phyloP scores from a whole-genome alignment of 2,888 invertebrate genomes.

The Eutolmus rufibarbis region DNA sequence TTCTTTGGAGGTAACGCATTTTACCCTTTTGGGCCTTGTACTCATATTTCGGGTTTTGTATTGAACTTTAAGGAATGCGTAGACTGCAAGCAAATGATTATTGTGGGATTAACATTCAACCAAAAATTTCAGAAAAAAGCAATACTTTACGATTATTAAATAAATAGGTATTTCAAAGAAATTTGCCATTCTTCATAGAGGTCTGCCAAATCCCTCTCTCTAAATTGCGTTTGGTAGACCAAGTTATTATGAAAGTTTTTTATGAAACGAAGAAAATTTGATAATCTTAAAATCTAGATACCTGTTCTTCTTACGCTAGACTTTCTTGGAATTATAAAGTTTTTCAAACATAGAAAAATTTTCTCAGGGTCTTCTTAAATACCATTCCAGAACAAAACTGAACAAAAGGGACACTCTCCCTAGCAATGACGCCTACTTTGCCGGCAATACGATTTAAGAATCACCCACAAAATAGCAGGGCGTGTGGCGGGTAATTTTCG shows the following conservation, averaged over 20 bases:
- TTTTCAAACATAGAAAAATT: not conserved
- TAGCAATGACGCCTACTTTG: not conserved
- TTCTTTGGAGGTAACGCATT: not conserved
- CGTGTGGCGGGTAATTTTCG: not conserved
- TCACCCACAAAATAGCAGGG: not conserved
- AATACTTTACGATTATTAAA: too few relatives aligned
- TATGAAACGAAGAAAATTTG: not conserved
- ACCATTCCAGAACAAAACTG: not conserved
- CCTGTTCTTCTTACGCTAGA: not conserved
- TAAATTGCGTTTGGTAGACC: too few relatives aligned
- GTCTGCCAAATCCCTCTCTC: too few relatives aligned
- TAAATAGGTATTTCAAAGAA: too few relatives aligned
- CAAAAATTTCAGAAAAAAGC: too few relatives aligned
- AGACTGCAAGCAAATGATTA: too few relatives aligned
- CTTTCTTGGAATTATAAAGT: not conserved
- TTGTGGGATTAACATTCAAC: too few relatives aligned
- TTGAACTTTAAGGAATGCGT: too few relatives aligned
- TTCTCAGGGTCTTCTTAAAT: not conserved
- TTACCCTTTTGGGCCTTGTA: not conserved
- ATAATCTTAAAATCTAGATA: not conserved
- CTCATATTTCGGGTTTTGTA: not conserved
- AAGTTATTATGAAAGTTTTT: too few relatives aligned
- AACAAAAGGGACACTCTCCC: not conserved
- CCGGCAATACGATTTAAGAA: not conserved
- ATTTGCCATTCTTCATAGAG: too few relatives aligned